A percentile compares a stretch with the other conserved stretches of the same genome.
Evolutionary conservation across 2,888 invertebrate genomes (phyloP).

Genomic region (Stenodera caucasica): DNA sequence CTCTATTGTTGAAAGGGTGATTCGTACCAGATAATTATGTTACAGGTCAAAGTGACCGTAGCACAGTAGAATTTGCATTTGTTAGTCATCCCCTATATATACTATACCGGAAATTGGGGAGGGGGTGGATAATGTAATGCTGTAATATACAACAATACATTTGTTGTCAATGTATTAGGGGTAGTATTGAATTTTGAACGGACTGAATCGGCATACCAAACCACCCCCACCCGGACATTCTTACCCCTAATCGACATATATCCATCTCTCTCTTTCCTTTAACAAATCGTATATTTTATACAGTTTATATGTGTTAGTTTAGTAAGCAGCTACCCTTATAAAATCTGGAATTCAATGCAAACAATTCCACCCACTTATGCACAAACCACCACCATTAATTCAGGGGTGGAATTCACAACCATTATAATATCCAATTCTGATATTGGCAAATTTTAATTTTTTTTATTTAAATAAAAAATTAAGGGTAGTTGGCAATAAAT

Average conservation of each 20-base stretch:
- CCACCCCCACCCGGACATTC: not conserved
- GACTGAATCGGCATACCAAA: not conserved
- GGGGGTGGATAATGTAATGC: not conserved
- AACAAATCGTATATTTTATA: too few species aligned
- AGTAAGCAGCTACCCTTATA: not conserved
- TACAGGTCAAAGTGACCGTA: slow-evolving; percentile 1
- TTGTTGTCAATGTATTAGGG: not conserved
- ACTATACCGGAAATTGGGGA: not conserved
- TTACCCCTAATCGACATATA: too few species aligned
- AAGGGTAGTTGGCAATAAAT: too few species aligned
- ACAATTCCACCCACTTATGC: not conserved
- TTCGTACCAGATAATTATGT: not conserved
- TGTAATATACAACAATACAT: not conserved
- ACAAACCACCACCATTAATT: not conserved
- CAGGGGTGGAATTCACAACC: too few species aligned
- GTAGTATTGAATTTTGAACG: not conserved
- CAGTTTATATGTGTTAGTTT: too few species aligned
- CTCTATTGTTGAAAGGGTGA: too few species aligned
- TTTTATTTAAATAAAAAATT: too few species aligned
- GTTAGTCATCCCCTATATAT: slow-evolving; percentile 1
- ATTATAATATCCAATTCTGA: not conserved
- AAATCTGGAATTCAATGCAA: not conserved
- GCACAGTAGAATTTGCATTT: slow-evolving; percentile 2
- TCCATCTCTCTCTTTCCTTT: too few species aligned
- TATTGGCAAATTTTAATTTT: too few species aligned